Conservation (phyloP, 1,140 invertebrate species). For the Brachionus asplanchnoidis region DNA sequence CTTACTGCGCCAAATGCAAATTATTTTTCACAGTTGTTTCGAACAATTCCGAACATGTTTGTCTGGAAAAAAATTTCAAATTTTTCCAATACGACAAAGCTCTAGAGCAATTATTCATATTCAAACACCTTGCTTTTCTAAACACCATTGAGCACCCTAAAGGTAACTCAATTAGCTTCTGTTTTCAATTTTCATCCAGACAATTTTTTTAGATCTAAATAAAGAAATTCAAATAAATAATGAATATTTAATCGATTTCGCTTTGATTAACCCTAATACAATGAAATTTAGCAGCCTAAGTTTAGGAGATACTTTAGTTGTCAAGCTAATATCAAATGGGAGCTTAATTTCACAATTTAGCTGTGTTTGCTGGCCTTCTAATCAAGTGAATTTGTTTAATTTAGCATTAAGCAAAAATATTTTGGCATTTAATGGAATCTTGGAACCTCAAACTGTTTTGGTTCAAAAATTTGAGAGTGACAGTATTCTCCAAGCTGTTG, state of each 20-base stretch:
- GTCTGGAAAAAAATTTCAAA: background rate
- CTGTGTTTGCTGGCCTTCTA: conserved; percentile 31
- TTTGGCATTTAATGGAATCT: background rate
- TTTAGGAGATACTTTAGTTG: conserved; percentile 6
- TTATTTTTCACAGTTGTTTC: background rate
- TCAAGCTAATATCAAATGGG: background rate
- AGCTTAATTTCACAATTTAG: background rate
- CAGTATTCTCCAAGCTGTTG: background rate
- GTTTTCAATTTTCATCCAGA: background rate
- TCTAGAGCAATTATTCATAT: background rate
- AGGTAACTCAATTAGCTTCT: background rate
- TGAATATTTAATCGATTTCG: conserved; percentile 14
- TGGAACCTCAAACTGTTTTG: background rate
- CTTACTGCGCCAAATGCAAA: background rate
- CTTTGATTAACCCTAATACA: conserved; percentile 15
- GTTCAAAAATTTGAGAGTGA: background rate
- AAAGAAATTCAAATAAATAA: conserved; percentile 28
- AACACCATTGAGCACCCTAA: background rate
- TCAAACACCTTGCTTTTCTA: background rate
- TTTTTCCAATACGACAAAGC: background rate
- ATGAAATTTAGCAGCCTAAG: background rate
- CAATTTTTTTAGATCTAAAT: background rate
- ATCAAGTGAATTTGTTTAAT: background rate
- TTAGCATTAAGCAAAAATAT: background rate
- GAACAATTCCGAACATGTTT: background rate